Conservation (phyloP, 2,113 vertebrate species). For the Propithecus coquereli region DNA sequence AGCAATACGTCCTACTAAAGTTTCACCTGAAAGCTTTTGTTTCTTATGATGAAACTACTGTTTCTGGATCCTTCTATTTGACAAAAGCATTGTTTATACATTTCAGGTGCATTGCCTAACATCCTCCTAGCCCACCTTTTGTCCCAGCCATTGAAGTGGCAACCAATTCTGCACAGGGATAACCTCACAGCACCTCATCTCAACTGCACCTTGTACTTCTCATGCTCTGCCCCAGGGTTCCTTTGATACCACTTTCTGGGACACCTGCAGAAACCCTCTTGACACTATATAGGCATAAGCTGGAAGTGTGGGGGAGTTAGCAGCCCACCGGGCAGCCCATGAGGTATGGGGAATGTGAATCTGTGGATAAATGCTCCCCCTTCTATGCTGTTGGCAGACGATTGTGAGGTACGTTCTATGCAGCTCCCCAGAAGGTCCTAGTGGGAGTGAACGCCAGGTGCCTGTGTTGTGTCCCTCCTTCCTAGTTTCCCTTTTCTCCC, state of each 20-base stretch:
- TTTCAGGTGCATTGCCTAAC: not conserved
- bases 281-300: not conserved
- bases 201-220: not conserved
- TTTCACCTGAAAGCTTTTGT: not conserved
- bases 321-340: not conserved
- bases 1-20: not conserved
- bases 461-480: not conserved
- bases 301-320: not conserved
- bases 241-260: not conserved
- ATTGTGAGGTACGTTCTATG: not conserved
- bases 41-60: not conserved
- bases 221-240: not conserved
- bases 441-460: not conserved
- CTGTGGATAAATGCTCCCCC: not conserved
- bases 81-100: not conserved
- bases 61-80: not conserved
- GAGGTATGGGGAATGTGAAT: not conserved
- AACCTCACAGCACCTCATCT: not conserved
- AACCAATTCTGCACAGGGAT: not conserved
- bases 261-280: not conserved
- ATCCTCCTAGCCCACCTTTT: not conserved
- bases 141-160: not conserved
- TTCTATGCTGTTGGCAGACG: not conserved
- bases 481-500: not conserved
- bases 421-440: not conserved